A percentile compares a stretch with the other conserved stretches of the same genome.
Conservation (phyloP, 2,113 vertebrate species). For the Ciconia maguari region DNA sequence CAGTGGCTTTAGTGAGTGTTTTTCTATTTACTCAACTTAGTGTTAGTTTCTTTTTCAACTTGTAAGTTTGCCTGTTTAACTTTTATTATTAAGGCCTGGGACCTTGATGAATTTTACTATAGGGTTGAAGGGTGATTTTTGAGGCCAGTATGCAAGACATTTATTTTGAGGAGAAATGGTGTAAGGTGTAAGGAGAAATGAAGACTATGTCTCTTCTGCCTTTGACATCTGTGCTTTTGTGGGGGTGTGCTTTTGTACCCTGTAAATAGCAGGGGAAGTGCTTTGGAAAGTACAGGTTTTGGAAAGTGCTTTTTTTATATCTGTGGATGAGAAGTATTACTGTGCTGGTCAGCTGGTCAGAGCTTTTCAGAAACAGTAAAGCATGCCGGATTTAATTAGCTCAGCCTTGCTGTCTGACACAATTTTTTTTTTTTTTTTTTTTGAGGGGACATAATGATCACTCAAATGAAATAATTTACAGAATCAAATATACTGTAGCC, state of each 20-base stretch:
- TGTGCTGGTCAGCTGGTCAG: background rate
- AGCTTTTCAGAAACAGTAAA: background rate
- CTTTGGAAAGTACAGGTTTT: background rate
- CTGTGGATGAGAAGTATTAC: background rate
- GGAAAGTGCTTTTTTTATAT: background rate
- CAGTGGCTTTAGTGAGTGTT: background rate
- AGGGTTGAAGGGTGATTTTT: background rate
- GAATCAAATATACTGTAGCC: background rate
- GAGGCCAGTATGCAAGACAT: background rate
- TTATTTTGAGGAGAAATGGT: background rate
- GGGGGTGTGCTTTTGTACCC: background rate
- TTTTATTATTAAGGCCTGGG: background rate
- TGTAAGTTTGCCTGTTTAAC: background rate
- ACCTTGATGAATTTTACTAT: background rate
- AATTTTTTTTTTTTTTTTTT: background rate
- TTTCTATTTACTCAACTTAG: background rate
- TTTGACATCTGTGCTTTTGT: background rate
- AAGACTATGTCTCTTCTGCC: background rate
- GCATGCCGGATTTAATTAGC: background rate
- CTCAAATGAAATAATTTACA: background rate
- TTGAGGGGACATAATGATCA: background rate
- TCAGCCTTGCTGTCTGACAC: background rate
- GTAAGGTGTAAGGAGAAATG: background rate
- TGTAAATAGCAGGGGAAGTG: background rate
- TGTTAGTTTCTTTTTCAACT: background rate